Base-by-base conservation (phyloP, 1,140 invertebrate genomes). In the Orchestia grillus region DNA sequence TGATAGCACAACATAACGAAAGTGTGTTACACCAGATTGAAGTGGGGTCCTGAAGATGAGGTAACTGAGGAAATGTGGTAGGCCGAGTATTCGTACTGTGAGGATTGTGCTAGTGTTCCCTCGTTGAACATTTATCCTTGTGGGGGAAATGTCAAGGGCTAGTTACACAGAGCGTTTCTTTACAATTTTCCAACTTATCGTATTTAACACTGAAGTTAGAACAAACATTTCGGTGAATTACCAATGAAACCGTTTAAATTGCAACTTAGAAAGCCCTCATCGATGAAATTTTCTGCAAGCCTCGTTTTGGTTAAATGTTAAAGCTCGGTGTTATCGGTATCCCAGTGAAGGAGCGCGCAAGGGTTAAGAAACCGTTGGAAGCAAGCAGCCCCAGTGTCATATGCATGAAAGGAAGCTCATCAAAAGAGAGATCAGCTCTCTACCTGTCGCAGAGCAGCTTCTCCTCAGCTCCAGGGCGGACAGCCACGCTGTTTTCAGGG, bases 301-400 rank as follows among this genome's bases (percentile, higher is more conserved):
- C 28, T 8, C 36, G 62, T 77, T 77, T 77, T 77, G 28, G 62
- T 77, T 77, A 77, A 28, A 28, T 28, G 62, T 77, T 77, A 77
- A n/a, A 77, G 62, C 28, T 96, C 95, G 92, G 88, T 95, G 96
- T 96, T 96, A 96, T 11, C 62, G 91, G 96, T 95, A 96, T 77
- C 40, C 91, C 87, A 91, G 95, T 87, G 88, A 87, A 57, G 44
- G 62, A 77, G 62, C 62, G 62, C 62, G 62, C 62, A 15, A 77
- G 62, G 28, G 62, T 77, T 77, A 77, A 77, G 62, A 77, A 77
- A 77, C 62, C 62, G 11, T 77, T 77, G 62, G 28, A 77, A 77
- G 62, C 62, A 77, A 77, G 28, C 62, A 77, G 28, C 28, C 62
- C 62, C 62, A 28, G 36, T 77, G 62, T 77, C 11, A 77, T 77